These are phyloP conservation scores for Acleris emargana DNA, from an alignment of 2,888 invertebrate species.

Conservation along the genomic window DNA sequence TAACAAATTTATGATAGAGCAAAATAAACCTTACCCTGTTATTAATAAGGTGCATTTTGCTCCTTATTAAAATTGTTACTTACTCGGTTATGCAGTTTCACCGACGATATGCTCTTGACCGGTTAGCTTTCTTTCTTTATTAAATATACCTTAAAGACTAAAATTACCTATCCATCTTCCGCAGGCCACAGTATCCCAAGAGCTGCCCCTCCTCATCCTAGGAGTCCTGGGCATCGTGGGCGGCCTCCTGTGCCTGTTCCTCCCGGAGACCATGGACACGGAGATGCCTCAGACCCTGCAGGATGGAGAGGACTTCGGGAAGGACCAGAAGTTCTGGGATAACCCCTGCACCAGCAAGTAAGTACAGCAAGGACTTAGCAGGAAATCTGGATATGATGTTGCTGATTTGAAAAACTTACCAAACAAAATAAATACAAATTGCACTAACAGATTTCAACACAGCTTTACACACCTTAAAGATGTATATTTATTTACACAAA, in stretches of 20 bases:
- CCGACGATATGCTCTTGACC: too few relatives aligned
- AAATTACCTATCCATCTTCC: constrained; percentile 34
- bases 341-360: constrained; percentile 90
- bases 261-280: constrained; percentile 94
- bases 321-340: constrained; percentile 91
- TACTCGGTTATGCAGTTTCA: too few relatives aligned
- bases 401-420: too few relatives aligned
- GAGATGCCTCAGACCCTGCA: constrained; percentile 93
- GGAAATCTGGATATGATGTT: too few relatives aligned
- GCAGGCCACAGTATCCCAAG: constrained; percentile 87
- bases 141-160: neutral
- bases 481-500: too few relatives aligned
- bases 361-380: constrained; percentile 7
- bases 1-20: too few relatives aligned
- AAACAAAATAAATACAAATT: too few relatives aligned
- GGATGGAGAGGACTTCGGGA: constrained; percentile 94
- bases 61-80: too few relatives aligned
- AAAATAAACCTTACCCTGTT: too few relatives aligned
- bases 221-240: constrained; percentile 90
- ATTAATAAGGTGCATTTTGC: too few relatives aligned
- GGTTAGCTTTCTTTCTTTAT: neutral
- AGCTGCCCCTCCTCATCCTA: constrained; percentile 90
- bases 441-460: too few relatives aligned
- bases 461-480: too few relatives aligned
- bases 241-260: constrained; percentile 89